phyloP scores from a whole-genome alignment of 2,113 vertebrate genomes.

The Rhynchopsitta pachyrhyncha region DNA sequence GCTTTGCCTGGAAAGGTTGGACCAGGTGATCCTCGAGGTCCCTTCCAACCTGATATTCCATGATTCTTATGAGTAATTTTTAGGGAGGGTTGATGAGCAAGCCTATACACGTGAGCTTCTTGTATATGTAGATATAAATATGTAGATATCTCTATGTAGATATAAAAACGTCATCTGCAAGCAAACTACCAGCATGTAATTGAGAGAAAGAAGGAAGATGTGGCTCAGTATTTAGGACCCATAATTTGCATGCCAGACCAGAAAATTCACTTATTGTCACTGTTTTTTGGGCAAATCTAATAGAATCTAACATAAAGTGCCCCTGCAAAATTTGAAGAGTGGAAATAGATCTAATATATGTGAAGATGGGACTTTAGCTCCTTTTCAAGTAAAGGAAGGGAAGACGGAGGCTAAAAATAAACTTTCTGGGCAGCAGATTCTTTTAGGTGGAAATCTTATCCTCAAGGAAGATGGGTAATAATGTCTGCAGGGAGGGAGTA shows the following conservation, averaged over 20 bases:
- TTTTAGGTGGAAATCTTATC: neutral
- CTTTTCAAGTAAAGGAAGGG: neutral
- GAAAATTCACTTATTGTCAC: neutral
- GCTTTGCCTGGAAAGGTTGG: neutral
- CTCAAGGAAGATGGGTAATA: neutral
- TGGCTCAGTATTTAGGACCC: neutral
- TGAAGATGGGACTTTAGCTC: neutral
- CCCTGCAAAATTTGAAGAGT: neutral
- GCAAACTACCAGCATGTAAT: accelerated
- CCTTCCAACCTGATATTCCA: neutral
- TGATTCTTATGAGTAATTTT: neutral
- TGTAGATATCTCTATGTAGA: neutral
- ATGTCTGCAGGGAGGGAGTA: neutral
- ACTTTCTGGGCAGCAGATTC: neutral
- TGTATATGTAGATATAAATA: neutral
- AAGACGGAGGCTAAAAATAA: neutral
- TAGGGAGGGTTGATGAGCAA: neutral
- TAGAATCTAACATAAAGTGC: neutral
- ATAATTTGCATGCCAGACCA: neutral
- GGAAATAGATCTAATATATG: neutral
- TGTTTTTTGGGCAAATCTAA: neutral
- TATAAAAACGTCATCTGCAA: neutral
- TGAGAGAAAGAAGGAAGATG: neutral
- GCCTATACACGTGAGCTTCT: neutral
- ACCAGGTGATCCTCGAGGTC: neutral